phyloP scores from a whole-genome alignment of 2,888 invertebrate species.

The Melinaea menophilus region DNA sequence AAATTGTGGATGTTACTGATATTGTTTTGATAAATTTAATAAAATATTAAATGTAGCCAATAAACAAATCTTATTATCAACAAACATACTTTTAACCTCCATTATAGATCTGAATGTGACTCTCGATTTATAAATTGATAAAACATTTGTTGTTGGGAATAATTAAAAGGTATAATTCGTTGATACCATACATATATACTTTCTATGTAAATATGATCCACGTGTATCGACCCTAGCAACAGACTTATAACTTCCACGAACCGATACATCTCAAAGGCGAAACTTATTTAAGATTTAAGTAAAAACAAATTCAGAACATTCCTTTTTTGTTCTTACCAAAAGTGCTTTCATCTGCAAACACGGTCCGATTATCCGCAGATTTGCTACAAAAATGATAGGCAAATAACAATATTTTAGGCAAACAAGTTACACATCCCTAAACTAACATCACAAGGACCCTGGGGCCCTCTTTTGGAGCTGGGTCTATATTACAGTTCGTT shows the following conservation, averaged over 20 bases:
- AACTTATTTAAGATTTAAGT: conserved; percentile 24
- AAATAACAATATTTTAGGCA: conserved; percentile 74
- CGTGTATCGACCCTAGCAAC: not conserved
- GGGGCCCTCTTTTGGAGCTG: conserved; percentile 53
- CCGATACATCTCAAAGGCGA: conserved; percentile 1
- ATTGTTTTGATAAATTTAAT: conserved; percentile 9
- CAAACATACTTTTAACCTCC: too few species aligned
- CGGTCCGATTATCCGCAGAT: conserved; percentile 67
- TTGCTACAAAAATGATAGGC: conserved; percentile 69
- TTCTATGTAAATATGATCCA: too few species aligned
- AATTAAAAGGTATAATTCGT: too few species aligned
- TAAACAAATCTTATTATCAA: too few species aligned
- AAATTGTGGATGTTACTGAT: conserved; percentile 28
- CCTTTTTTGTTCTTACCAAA: conserved; percentile 50
- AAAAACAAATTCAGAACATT: conserved; percentile 25
- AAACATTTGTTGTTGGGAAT: too few species aligned
- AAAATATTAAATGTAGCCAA: too few species aligned
- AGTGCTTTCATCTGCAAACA: conserved; percentile 60
- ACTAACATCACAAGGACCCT: conserved; percentile 59
- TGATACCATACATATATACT: too few species aligned
- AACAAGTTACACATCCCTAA: conserved; percentile 68
- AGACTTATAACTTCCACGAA: not conserved
- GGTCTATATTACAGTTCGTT: conserved; percentile 67
- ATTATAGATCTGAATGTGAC: too few species aligned
- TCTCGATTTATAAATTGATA: too few species aligned